phyloP scores from a whole-genome alignment of 2,797 vertebrate species.

The Lacerta bilineata region DNA sequence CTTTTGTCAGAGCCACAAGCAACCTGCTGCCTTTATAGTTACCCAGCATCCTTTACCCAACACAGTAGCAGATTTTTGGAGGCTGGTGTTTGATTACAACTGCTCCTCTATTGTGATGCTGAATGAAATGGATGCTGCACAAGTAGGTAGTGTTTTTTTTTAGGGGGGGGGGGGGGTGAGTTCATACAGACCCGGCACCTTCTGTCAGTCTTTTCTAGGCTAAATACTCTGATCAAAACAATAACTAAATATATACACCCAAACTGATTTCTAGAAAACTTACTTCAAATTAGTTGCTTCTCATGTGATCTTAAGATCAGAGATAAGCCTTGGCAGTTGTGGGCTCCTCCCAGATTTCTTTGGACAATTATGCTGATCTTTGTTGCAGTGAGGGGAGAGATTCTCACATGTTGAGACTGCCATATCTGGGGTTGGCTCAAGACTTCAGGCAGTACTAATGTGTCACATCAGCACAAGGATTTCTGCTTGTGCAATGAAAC shows the following conservation, averaged over 20 bases:
- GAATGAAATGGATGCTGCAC: constrained; percentile 95
- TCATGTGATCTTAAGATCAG: background rate
- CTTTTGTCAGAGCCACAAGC: constrained; percentile 94
- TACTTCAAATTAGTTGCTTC: too few relatives aligned
- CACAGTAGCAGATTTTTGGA: constrained; percentile 97
- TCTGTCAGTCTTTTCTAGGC: background rate
- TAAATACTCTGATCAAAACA: background rate
- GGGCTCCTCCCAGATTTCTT: background rate
- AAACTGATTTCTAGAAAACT: background rate
- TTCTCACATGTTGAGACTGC: background rate
- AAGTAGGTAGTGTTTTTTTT: constrained; percentile 80
- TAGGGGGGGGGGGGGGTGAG: too few relatives aligned
- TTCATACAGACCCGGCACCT: background rate
- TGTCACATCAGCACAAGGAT: too few relatives aligned
- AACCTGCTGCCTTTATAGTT: constrained; percentile 97
- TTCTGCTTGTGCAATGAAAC: too few relatives aligned
- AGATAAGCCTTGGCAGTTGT: background rate
- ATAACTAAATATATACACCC: background rate
- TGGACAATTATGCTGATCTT: background rate
- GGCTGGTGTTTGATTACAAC: constrained; percentile 98
- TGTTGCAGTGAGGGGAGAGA: too few relatives aligned
- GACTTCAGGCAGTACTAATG: background rate
- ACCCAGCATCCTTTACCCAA: constrained; percentile 98
- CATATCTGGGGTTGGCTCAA: background rate
- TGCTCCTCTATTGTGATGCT: constrained; percentile 98